Evolutionary conservation across 1,140 invertebrate genomes (phyloP), one percentile per base, ranked within the genome.

Genomic region (Eueides isabella): DNA sequence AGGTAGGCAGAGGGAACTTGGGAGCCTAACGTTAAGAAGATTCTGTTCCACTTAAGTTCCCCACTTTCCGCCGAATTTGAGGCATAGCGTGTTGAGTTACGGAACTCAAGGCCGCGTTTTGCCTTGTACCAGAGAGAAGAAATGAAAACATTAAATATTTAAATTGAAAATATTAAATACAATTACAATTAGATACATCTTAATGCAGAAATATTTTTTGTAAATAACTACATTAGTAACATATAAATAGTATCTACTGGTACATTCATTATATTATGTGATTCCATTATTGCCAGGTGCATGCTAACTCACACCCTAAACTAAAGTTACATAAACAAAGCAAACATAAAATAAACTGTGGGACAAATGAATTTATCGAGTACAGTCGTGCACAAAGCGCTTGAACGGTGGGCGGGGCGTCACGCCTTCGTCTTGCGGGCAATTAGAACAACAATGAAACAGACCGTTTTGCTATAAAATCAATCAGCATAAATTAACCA

Each of bases 361-460:
- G 73, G 76, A 80, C 75, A 82, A 82, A 80, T 77, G 74, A 77
- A 78, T 79, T 79, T 74, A 72, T 74, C 28, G 65, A 35, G 74
- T 78, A 83, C 78, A 72, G 79, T 76, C 77, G 65, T n/a, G 81
- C 75, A 87, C 86, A 89, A 86, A 84, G 82, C 71, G 77, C 67
- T 71, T 63, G 71, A 79, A 75, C 80, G 78, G 72, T 84, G 83
- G 89, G 87, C 87, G 89, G 83, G 67, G 78, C 85, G 84, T 64
- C 74, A 75, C 87, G 88, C 86, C 85, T 83, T 79, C 82, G 76
- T 80, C 85, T 86, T 82, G 81, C 74, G 78, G 76, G 76, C 86
- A 89, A 87, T 87, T 87, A 86, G 65, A 80, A 79, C 80, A 84
- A 86, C 84, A 87, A 85, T 84, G 79, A 66, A 76, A 80, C 78